Evolutionary conservation across 2,113 vertebrate genomes (phyloP).

Genomic region (Alouatta palliata): DNA sequence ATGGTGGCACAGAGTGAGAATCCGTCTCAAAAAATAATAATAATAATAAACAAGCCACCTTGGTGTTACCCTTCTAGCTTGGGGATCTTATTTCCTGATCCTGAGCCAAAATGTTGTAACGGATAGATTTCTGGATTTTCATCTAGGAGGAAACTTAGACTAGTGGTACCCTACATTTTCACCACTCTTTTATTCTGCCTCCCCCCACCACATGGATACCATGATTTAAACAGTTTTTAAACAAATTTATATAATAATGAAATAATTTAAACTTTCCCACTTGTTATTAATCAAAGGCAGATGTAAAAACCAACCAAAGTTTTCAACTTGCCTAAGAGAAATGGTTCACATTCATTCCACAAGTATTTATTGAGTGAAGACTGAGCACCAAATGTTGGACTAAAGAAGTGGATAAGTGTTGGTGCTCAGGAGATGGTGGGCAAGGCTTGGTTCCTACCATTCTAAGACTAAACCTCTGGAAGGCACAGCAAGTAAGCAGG

Average conservation of each 20-base stretch:
- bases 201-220: background rate
- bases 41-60: background rate
- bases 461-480: background rate
- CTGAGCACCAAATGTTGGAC: background rate
- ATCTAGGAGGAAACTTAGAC: background rate
- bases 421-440: background rate
- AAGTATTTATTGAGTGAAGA: background rate
- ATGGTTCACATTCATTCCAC: background rate
- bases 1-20: too few relatives aligned
- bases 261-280: background rate
- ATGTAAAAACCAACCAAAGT: background rate
- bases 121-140: background rate
- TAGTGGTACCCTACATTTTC: background rate
- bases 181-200: background rate
- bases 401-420: background rate
- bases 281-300: background rate
- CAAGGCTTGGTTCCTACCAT: background rate
- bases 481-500: background rate
- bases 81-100: background rate
- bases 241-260: background rate
- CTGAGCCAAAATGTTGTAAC: background rate
- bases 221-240: background rate
- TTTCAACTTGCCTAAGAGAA: slow-evolving; percentile 10
- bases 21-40: too few relatives aligned
- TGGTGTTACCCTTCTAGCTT: background rate